A percentile compares a stretch with the other conserved stretches of the same genome.
Conservation (phyloP, 2,113 vertebrate species). For the Ibidorhyncha struthersii region DNA sequence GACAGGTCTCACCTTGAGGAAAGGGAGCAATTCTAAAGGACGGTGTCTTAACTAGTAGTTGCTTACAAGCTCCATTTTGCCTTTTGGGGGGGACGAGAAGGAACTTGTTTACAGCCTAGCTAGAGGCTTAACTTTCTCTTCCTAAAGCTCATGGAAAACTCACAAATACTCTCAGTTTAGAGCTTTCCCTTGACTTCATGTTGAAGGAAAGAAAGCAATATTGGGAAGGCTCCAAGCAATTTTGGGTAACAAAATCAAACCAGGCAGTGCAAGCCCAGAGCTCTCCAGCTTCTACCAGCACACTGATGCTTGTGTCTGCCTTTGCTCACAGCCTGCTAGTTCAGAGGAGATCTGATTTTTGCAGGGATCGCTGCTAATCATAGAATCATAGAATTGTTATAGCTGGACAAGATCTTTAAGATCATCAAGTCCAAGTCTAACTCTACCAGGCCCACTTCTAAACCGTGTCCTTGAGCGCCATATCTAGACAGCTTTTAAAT, state of each 20-base stretch:
- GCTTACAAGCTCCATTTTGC: neutral
- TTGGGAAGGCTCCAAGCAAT: neutral
- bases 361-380: neutral
- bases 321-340: neutral
- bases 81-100: neutral
- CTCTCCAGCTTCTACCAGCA: neutral
- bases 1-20: neutral
- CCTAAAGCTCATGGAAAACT: neutral
- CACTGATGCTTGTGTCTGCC: neutral
- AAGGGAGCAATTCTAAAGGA: neutral
- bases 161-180: neutral
- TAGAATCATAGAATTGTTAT: too few species aligned
- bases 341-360: neutral
- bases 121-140: neutral
- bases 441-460: too few species aligned
- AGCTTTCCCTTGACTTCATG: neutral
- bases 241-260: neutral
- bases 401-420: too few species aligned
- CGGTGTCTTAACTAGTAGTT: neutral
- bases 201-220: neutral
- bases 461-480: too few species aligned
- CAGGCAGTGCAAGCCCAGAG: neutral
- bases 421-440: too few species aligned
- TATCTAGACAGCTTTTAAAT: too few species aligned
- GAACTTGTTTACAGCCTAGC: neutral